Percentiles rank a stretch among this genome's conserved stretches.
phyloP scores from a whole-genome alignment of 2,113 vertebrate genomes.

The Nerophis lumbriciformis region DNA sequence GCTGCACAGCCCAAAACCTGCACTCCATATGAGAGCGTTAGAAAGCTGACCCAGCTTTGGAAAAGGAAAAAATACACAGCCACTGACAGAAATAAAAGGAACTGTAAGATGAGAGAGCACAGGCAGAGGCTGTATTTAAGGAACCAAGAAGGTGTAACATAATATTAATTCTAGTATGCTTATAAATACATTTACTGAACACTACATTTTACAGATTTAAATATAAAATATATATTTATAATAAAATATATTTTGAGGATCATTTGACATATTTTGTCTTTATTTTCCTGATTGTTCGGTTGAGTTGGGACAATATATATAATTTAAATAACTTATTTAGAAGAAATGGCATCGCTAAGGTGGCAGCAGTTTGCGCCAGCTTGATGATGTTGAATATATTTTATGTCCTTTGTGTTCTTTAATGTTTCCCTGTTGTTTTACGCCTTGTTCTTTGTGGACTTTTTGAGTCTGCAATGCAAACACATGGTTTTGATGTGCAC shows the following conservation, averaged over 20 bases:
- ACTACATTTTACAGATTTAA: not conserved
- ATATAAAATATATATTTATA: not conserved
- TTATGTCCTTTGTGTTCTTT: no score
- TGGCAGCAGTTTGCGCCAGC: no score
- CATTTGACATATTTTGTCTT: conserved; percentile 4
- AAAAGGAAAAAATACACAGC: conserved; percentile 62
- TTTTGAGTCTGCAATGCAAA: no score
- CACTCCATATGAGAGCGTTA: conserved; percentile 66
- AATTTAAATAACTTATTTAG: not conserved
- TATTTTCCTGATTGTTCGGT: conserved; percentile 21
- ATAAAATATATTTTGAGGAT: not conserved
- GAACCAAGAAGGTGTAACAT: conserved; percentile 24
- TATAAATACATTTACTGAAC: not conserved
- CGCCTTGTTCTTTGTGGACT: no score
- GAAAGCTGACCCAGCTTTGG: conserved; percentile 69
- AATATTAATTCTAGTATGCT: not conserved
- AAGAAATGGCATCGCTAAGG: no score
- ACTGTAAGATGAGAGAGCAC: conserved; percentile 56
- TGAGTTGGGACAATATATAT: not conserved
- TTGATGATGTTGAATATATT: no score
- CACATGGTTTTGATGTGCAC: no score
- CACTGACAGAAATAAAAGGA: conserved; percentile 63
- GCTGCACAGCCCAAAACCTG: conserved; percentile 72
- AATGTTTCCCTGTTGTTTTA: no score
- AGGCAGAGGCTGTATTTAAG: conserved; percentile 36